Base-by-base conservation (phyloP, 2,888 invertebrate species). In the Hydriomena furcata region DNA sequence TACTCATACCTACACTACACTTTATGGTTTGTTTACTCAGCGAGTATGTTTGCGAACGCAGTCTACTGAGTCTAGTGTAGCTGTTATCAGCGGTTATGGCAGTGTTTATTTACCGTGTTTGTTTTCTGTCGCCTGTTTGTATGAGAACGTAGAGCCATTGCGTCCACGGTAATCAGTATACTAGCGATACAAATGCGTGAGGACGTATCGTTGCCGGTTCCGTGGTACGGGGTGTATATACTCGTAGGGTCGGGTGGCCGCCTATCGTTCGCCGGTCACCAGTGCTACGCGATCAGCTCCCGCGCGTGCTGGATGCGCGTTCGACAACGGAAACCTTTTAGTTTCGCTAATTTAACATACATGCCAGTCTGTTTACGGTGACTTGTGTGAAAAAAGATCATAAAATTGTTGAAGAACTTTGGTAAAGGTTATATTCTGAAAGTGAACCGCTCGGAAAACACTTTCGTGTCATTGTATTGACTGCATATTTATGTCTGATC, bases 181-280 rank as follows among this genome's bases (percentile, higher is more conserved):
- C 53, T 57, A 52, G 62, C 68, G 73, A 70, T 69, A 63, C 41
- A 49, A 56, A 63, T 61, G 62, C 71, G 73, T 65, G 61, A 49
- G 55, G 54, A 60, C 51, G 65, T 65, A 61, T 71, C 74, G 79
- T 61, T 61, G 62, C 51, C 61, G 59, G 65, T 77, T 42, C 71
- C 79, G 76, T 82, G 79, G 88, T 88, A 84, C 68, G 67, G 73
- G 84, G 61, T 65, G 63, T 76, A 80, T n/a, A n/a, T n/a, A n/a
- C n/a, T n/a, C n/a, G n/a, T n/a, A n/a, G n/a, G 86, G 86, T 85
- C 84, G 85, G 86, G 75, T 71, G 76, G 71, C 74, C 74, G 76
- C 82, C 86, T 89, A 89, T 88, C 89, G 86, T 87, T 79, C 87
- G 86, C 75, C 83, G 80, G 77, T 73, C 79, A 78, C 78, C 84